Evolutionary conservation across 1,140 invertebrate genomes (phyloP), one percentile per base, ranked within the genome.

Genomic region (Heterodera carotae): DNA sequence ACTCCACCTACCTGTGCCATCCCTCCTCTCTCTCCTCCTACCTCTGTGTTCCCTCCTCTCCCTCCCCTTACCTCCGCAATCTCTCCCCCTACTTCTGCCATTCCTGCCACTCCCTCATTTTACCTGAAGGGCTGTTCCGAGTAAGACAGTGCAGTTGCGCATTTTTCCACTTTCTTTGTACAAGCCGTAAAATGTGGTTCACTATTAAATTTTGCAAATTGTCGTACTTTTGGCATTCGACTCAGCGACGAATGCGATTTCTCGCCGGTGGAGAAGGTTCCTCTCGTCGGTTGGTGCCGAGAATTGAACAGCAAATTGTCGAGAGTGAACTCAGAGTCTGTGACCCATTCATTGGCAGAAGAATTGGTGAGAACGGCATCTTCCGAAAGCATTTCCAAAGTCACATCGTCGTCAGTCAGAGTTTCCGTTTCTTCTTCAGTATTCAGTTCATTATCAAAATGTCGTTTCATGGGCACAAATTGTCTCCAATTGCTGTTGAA

Each of bases 41-140:
- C 39, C 39, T 43, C 39, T 43, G 6, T 43, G 39, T 12, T 43
- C 6, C 39, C 39, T 12, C 12, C 39, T n/a, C n/a, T n/a, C 31
- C 79, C 2, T 43, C 39, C 12, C 2, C n/a, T n/a, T n/a, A n/a
- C 39, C 39, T 43, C 39, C 39, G 4, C 36, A 6, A 6, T 43
- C 39, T 43, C 39, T 2, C 39, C 12, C 39, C 36, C 76, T 27
- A 79, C 78, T 59, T 79, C 78, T 69, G 43, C 33, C 39, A 8
- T 43, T 43, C 39, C 39, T 43, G 25, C 39, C 39, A 8, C 39
- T 43, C 39, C 39, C 39, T 43, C 39, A 79, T 59, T 31, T 15
- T 66, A 82, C 36, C 62, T 67, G 31, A 53, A 80, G 1, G 79
- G 78, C 69, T 80, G 80, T 27, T 70, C 15, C 18, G 77, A 27